Evolutionary conservation across 2,888 invertebrate genomes (phyloP).

Genomic region (Drosophila prostipennis): DNA sequence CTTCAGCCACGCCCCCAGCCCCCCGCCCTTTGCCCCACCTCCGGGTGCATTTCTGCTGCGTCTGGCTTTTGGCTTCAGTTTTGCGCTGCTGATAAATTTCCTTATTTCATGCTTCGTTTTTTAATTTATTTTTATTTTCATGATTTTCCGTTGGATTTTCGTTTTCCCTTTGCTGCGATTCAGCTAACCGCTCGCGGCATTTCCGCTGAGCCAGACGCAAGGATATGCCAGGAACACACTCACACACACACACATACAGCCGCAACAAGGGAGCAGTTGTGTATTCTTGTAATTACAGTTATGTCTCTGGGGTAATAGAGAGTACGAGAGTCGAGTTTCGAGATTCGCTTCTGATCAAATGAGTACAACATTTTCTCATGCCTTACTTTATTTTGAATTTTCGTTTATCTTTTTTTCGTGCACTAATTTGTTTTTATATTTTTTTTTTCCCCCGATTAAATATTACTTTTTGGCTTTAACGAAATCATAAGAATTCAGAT

Average conservation of each 20-base stretch:
- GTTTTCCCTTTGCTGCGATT: constrained; percentile 33
- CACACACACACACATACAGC: constrained; percentile 1
- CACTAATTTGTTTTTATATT: constrained; percentile 8
- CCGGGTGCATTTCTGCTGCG: constrained; percentile 60
- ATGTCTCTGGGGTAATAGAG: constrained; percentile 74
- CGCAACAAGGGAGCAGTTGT: constrained; percentile 44
- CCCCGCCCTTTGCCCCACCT: background rate
- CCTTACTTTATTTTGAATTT: constrained; percentile 4
- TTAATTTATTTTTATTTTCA: constrained; percentile 62
- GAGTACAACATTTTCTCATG: constrained; percentile 55
- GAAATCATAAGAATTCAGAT: constrained; percentile 55
- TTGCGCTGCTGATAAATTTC: constrained; percentile 70
- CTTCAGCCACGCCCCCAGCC: background rate
- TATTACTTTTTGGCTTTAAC: constrained; percentile 65
- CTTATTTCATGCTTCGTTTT: constrained; percentile 79
- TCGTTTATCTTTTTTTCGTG: constrained; percentile 32
- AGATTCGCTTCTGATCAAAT: constrained; percentile 47
- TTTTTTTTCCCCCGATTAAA: background rate
- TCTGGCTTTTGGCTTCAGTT: constrained; percentile 54
- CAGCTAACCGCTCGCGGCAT: constrained; percentile 65
- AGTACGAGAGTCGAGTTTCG: constrained; percentile 32
- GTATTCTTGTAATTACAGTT: constrained; percentile 76
- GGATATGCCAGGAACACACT: constrained; percentile 36
- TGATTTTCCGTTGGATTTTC: constrained; percentile 34
- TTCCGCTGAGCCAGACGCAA: constrained; percentile 57